phyloP scores from a whole-genome alignment of 2,113 vertebrate species.

The Gavia stellata region DNA sequence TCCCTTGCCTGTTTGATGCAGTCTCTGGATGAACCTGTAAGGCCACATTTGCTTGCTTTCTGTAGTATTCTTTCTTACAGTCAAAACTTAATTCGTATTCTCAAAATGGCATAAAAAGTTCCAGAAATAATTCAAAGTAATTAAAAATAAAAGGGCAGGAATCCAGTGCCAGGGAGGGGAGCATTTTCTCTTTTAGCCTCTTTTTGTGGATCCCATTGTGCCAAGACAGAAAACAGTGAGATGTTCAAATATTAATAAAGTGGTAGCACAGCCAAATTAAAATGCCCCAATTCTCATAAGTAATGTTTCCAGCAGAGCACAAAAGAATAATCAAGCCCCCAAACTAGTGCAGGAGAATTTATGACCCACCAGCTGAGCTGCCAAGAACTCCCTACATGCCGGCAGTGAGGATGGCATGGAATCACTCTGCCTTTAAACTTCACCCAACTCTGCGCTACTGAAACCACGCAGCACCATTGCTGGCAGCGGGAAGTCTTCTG shows the following conservation, averaged over 20 bases:
- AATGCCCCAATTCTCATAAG: constrained; percentile 68
- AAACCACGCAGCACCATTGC: not conserved
- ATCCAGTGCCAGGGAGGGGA: constrained; percentile 5
- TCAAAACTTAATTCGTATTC: constrained; percentile 45
- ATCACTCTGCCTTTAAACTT: not conserved
- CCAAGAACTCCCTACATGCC: constrained; percentile 19
- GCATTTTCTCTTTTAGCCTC: constrained; percentile 35
- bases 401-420: not conserved
- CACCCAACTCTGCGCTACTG: not conserved
- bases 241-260: constrained; percentile 70
- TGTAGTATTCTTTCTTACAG: constrained; percentile 12
- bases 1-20: constrained; percentile 36
- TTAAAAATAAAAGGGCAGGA: constrained; percentile 65
- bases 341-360: constrained; percentile 60
- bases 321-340: constrained; percentile 59
- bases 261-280: constrained; percentile 61
- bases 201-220: constrained; percentile 48
- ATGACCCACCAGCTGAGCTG: constrained; percentile 43
- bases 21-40: constrained; percentile 22
- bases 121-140: constrained; percentile 63
- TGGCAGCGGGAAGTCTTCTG: not conserved
- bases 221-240: constrained; percentile 54
- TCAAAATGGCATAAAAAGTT: constrained; percentile 50
- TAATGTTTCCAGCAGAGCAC: constrained; percentile 59
- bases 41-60: constrained; percentile 15